Evolutionary conservation across 2,113 vertebrate genomes (phyloP), one percentile per base, ranked within the genome.

Genomic region (Thunnus maccoyii): DNA sequence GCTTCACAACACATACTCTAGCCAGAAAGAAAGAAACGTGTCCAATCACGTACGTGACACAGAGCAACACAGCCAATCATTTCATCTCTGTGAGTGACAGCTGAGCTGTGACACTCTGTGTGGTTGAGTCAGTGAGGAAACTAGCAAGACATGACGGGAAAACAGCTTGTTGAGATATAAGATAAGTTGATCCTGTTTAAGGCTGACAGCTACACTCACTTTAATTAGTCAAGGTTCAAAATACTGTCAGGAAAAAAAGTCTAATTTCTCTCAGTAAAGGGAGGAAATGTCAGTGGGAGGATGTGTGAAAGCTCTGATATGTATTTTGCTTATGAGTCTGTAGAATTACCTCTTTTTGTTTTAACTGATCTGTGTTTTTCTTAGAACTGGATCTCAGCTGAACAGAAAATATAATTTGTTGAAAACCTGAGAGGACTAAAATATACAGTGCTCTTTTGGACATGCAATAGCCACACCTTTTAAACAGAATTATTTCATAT

Each of bases 191-290:
- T 64, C 16, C n/a, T 65, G 60, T 63, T 67, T 64, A 58, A 73
- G 71, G 47, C 30, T 60, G 73, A 84, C 68, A 78, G 81, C 64
- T 77, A 66, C 64, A 67, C 58, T 70, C 10, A 44, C 48, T 63
- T 68, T 79, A 87, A 83, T 86, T 83, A 76, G 71, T 67, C 76
- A 72, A 36, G 32, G 65, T 55, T 76, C 41, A 81, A 78, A 76
- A 74, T 69, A 54, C 56, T 67, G 58, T 55, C 36, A 41, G 14
- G n/a, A 32, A 51, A 79, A 60, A 55, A 48, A 15, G 17, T 73
- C 5, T 25, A 10, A 56, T 65, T 57, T 65, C 17, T 71, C 3
- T 18, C 5, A 41, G 57, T 17, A 56, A 63, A 11, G 14, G 20
- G 20, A 65, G n/a, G 11, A 66, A 51, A 54, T 74, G 68, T 77